Evolutionary conservation across 2,797 vertebrate genomes (phyloP).

Genomic region (Nannoperca australis): DNA sequence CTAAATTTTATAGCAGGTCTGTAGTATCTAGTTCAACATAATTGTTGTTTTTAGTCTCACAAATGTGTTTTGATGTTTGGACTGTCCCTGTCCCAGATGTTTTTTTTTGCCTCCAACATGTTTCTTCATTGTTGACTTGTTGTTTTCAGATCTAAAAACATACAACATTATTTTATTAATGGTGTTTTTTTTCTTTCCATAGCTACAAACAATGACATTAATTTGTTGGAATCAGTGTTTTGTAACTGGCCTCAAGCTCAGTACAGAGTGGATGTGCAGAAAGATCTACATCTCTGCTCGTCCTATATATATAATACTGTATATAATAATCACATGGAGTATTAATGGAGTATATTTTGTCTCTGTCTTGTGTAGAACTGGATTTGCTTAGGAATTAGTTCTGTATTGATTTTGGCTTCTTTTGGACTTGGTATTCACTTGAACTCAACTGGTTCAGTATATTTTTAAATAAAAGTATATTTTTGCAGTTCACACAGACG

Average conservation of each 20-base stretch:
- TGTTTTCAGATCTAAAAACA: constrained; percentile 26
- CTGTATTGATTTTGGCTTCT: neutral
- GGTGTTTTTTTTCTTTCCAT: constrained; percentile 19
- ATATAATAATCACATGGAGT: constrained; percentile 2
- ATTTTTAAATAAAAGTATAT: too few species aligned
- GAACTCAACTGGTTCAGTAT: neutral
- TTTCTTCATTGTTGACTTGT: neutral
- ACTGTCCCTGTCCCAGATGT: neutral
- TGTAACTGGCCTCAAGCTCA: constrained; percentile 29
- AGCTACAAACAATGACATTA: constrained; percentile 21
- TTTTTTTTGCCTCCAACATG: neutral
- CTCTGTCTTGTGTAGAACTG: constrained; percentile 11
- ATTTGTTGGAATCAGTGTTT: constrained; percentile 34
- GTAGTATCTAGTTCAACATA: neutral
- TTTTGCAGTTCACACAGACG: neutral
- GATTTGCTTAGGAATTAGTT: constrained; percentile 19
- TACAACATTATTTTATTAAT: constrained; percentile 8
- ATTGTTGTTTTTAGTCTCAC: neutral
- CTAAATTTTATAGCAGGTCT: neutral
- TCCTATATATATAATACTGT: constrained; percentile 7
- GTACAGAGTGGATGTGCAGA: neutral
- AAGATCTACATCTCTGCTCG: constrained; percentile 6
- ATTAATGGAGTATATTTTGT: constrained; percentile 28
- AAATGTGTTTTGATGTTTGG: neutral
- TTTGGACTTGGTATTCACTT: neutral